Evolutionary conservation across 1,140 invertebrate species (phyloP).

Genomic region (Scylla paramamosain): DNA sequence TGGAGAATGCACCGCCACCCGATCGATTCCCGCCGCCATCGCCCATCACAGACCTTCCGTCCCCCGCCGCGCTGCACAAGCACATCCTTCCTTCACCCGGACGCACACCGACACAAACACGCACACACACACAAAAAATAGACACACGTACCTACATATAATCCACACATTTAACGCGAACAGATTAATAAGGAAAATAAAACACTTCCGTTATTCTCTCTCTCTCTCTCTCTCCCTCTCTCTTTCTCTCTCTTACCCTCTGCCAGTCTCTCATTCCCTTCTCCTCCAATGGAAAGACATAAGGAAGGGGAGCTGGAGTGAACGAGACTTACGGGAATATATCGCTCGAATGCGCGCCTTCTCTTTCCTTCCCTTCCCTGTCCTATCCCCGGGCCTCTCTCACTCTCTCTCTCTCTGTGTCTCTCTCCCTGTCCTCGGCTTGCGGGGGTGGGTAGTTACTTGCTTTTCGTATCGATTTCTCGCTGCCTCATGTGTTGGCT

Average conservation of each 20-base stretch:
- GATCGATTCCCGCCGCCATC: too few species aligned
- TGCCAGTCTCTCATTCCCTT: background rate
- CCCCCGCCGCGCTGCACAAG: too few species aligned
- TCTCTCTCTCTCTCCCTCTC: conserved; percentile 41
- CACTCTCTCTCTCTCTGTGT: background rate
- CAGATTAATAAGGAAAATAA: too few species aligned
- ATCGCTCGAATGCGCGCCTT: conserved; percentile 28
- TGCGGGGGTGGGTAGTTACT: conserved; percentile 60
- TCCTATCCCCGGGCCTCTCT: background rate
- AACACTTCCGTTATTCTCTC: background rate
- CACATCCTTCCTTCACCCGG: too few species aligned
- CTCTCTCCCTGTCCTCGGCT: background rate
- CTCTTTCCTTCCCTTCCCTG: background rate
- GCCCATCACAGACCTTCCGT: too few species aligned
- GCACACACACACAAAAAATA: too few species aligned
- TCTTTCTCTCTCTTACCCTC: background rate
- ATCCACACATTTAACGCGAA: too few species aligned
- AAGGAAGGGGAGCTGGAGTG: background rate
- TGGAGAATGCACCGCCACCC: background rate
- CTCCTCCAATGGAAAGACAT: background rate
- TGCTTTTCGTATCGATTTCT: conserved; percentile 63
- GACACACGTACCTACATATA: too few species aligned
- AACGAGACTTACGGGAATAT: conserved; percentile 2
- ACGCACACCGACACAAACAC: too few species aligned
- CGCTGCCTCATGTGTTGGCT: conserved; percentile 44